A percentile compares a stretch with the other conserved stretches of the same genome.
These are phyloP conservation scores for Dipodomys stephensi DNA, from an alignment of 2,113 vertebrate genomes.

Conservation along the genomic window DNA sequence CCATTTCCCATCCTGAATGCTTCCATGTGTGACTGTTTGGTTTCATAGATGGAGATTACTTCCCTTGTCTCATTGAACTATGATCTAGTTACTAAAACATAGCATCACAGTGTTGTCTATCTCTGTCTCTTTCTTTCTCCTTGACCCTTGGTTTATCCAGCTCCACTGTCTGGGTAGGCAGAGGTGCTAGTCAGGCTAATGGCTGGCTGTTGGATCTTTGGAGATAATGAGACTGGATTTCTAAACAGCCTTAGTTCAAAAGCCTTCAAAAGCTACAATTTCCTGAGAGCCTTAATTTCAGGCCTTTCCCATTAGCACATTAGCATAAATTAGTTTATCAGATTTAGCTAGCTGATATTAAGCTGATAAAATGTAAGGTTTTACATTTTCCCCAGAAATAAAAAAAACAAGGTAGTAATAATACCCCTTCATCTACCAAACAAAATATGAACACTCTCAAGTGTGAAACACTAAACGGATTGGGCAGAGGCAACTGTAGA, in stretches of 20 bases:
- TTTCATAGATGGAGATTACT: neutral
- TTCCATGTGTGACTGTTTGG: neutral
- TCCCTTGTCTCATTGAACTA: neutral
- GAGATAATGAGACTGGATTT: constrained; percentile 36
- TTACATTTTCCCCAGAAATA: neutral
- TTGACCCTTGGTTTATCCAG: neutral
- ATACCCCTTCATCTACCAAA: neutral
- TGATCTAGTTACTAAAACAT: neutral
- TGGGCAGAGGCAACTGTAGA: neutral
- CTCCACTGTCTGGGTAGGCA: neutral
- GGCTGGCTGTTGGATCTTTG: neutral
- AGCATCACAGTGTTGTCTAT: neutral
- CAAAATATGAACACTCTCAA: neutral
- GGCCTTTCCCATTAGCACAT: constrained; percentile 26
- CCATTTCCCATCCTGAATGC: neutral
- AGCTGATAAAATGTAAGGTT: neutral
- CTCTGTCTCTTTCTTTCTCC: neutral
- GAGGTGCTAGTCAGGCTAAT: neutral
- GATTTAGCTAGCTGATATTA: constrained; percentile 29
- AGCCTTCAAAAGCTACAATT: neutral
- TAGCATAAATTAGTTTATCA: constrained; percentile 45
- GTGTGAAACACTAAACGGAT: neutral
- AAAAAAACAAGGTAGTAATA: neutral
- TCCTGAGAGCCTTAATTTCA: constrained; percentile 29
- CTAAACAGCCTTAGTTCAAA: constrained; percentile 5